A percentile compares a stretch with the other conserved stretches of the same genome.
phyloP scores from a whole-genome alignment of 2,797 vertebrate genomes.

The Lithobates pipiens region DNA sequence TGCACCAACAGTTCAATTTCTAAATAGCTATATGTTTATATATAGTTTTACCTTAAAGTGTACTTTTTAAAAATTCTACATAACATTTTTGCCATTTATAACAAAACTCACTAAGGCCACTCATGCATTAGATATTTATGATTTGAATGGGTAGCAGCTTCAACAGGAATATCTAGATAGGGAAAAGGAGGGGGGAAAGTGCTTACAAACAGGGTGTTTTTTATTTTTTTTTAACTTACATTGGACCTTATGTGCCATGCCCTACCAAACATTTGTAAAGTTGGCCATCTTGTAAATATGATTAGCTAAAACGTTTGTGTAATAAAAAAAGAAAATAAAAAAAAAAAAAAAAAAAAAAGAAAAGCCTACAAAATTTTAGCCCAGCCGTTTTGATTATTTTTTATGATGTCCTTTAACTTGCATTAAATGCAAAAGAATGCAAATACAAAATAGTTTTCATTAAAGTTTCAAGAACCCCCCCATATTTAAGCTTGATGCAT shows the following conservation, averaged over 20 bases:
- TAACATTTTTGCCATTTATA: conserved; percentile 77
- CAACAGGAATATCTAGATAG: conserved; percentile 11
- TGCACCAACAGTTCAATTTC: conserved; percentile 72
- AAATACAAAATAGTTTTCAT: too few relatives aligned
- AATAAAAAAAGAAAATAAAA: too few relatives aligned
- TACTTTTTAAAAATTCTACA: conserved; percentile 73
- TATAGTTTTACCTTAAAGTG: conserved; percentile 69
- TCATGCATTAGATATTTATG: conserved; percentile 81
- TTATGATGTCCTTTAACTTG: too few relatives aligned
- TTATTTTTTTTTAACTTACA: too few relatives aligned
- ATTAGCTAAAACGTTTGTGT: neutral
- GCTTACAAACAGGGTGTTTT: too few relatives aligned
- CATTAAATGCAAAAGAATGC: too few relatives aligned
- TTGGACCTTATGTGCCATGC: too few relatives aligned
- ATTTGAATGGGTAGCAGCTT: conserved; percentile 66
- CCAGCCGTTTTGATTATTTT: too few relatives aligned
- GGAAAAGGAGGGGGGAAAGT: neutral
- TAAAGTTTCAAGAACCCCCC: too few relatives aligned
- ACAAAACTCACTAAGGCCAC: conserved; percentile 84
- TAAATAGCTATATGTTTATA: conserved; percentile 69
- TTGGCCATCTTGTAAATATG: neutral
- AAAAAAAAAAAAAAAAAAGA: too few relatives aligned
- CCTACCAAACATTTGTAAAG: neutral
- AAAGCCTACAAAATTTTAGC: too few relatives aligned
- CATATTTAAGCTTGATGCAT: neutral